Conservation (phyloP, 23 tunicate genomes). For the Botrylloides violaceus region DNA sequence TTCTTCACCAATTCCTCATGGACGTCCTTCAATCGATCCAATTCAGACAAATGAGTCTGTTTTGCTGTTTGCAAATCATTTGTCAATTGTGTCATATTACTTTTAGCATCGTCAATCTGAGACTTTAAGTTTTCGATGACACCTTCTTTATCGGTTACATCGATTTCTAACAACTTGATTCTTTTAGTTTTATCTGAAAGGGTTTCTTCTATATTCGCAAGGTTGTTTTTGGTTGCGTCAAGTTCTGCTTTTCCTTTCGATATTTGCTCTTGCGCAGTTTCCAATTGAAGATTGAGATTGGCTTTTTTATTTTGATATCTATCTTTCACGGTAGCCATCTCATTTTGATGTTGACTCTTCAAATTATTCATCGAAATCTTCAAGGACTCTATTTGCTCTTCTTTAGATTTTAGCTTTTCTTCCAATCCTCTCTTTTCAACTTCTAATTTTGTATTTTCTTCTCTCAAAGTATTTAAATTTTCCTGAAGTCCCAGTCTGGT, state of each 20-base stretch:
- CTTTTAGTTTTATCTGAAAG: constrained; percentile 1
- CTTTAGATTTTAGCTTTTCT: not conserved
- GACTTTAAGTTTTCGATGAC: constrained; percentile 10
- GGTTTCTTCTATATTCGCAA: not conserved
- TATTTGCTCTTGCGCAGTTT: not conserved
- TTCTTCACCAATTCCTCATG: not conserved
- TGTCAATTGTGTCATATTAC: constrained; percentile 17
- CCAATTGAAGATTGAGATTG: not conserved
- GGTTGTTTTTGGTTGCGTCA: not conserved
- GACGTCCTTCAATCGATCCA: not conserved
- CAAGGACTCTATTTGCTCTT: not conserved
- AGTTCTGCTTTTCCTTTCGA: constrained; percentile 1
- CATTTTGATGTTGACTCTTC: constrained; percentile 1
- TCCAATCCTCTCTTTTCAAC: not conserved
- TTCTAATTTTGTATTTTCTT: not conserved
- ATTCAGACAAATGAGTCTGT: constrained; percentile 4
- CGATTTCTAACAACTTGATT: not conserved
- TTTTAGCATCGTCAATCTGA: constrained; percentile 3
- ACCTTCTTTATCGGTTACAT: not conserved
- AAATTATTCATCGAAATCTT: not conserved
- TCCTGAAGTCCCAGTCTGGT: not conserved
- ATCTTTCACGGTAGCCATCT: not conserved
- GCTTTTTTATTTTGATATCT: not conserved
- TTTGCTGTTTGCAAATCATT: constrained; percentile 20
- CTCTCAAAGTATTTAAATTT: not conserved